These are phyloP conservation scores for Megaceryle maxima DNA, from an alignment of 2,113 vertebrate species.

Conservation along the genomic window DNA sequence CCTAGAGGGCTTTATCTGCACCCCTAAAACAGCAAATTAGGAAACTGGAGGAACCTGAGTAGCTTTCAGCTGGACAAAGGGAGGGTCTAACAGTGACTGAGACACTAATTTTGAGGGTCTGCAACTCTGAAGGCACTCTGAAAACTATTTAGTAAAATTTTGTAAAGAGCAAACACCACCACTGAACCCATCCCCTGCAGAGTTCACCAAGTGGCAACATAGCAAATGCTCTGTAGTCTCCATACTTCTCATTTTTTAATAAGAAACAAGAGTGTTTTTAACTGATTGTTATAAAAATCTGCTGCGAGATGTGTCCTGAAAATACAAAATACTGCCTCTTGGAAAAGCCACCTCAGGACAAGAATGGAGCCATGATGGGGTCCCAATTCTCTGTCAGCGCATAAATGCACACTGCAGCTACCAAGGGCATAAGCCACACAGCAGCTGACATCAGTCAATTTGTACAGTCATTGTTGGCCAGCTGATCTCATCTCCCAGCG, in stretches of 20 bases:
- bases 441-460: neutral
- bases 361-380: neutral
- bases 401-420: neutral
- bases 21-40: neutral
- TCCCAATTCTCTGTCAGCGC: neutral
- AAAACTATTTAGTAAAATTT: neutral
- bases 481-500: rapidly evolving
- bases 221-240: neutral
- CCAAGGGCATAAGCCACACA: neutral
- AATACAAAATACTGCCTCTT: neutral
- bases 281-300: neutral
- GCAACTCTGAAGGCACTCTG: neutral
- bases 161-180: neutral
- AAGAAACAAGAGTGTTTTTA: neutral
- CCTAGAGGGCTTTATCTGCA: neutral
- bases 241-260: neutral
- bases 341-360: neutral
- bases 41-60: neutral
- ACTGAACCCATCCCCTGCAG: neutral
- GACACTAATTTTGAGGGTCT: neutral
- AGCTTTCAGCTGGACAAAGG: neutral
- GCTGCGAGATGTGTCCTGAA: neutral
- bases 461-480: rapidly evolving
- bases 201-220: neutral
- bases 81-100: neutral